Evolutionary conservation across 2,888 invertebrate genomes (phyloP).

Genomic region (Agonopterix arenella): DNA sequence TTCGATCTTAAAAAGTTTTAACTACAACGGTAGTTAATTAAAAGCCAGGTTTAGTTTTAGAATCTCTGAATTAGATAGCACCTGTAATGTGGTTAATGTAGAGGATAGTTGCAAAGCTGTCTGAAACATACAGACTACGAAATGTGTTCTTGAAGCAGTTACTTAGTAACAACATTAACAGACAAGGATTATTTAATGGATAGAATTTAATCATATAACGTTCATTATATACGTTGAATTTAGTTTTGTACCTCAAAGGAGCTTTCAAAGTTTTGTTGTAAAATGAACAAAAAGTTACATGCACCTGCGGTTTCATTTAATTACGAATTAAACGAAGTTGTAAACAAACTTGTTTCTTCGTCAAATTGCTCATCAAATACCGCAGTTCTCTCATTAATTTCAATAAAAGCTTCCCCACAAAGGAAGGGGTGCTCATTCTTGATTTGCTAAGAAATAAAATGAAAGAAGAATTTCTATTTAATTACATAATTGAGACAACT

Average conservation of each 20-base stretch:
- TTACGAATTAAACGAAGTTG: constrained; percentile 14
- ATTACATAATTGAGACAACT: constrained; percentile 1
- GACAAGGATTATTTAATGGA: neutral
- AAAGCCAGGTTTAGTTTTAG: neutral
- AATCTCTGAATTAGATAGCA: too few relatives aligned
- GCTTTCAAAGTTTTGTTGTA: too few relatives aligned
- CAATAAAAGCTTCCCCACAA: constrained; percentile 21
- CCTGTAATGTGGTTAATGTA: too few relatives aligned
- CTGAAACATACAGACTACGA: too few relatives aligned
- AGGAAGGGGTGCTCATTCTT: constrained; percentile 14
- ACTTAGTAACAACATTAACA: neutral
- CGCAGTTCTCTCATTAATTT: constrained; percentile 27
- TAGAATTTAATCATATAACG: too few relatives aligned
- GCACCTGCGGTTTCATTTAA: neutral
- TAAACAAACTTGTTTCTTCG: constrained; percentile 21
- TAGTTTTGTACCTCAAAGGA: too few relatives aligned
- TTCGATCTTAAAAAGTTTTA: constrained; percentile 40
- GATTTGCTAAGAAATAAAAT: constrained; percentile 13
- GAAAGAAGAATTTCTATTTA: constrained; percentile 15
- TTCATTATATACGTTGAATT: too few relatives aligned
- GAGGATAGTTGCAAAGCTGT: too few relatives aligned
- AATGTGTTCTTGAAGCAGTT: neutral
- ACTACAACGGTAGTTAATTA: constrained; percentile 16
- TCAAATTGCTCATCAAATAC: constrained; percentile 20
- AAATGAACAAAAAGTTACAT: too few relatives aligned